Conservation (phyloP, 2,888 invertebrate genomes). For the Agrotis puta region DNA sequence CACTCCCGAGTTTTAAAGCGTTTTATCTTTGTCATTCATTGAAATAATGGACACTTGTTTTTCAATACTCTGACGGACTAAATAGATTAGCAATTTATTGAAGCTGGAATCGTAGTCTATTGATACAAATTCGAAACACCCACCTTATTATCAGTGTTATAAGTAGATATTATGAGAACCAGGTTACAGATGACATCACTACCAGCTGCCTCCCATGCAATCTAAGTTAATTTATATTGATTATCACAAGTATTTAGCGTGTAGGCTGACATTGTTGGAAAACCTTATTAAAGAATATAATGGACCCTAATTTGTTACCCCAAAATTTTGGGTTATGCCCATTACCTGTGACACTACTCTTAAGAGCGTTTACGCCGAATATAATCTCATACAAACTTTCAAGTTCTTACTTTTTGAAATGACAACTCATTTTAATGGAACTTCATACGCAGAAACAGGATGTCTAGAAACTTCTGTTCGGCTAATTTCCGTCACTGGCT, state of each 20-base stretch:
- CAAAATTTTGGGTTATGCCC: conserved; percentile 19
- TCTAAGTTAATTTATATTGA: conserved; percentile 23
- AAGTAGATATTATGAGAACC: conserved; percentile 27
- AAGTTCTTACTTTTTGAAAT: too few relatives aligned
- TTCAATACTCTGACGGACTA: too few relatives aligned
- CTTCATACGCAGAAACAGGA: too few relatives aligned
- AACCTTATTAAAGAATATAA: conserved; percentile 29
- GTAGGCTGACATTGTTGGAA: conserved; percentile 32
- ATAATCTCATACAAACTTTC: too few relatives aligned
- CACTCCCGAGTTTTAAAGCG: too few relatives aligned
- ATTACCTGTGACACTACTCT: conserved; percentile 35
- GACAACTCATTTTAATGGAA: too few relatives aligned
- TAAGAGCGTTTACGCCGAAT: too few relatives aligned
- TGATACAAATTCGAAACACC: not conserved
- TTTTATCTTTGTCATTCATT: too few relatives aligned
- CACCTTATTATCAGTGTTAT: not conserved
- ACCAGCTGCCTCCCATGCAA: conserved; percentile 16
- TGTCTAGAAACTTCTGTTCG: too few relatives aligned
- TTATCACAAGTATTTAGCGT: conserved; percentile 21
- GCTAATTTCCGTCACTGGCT: too few relatives aligned
- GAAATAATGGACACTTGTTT: too few relatives aligned
- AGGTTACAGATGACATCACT: conserved; percentile 37
- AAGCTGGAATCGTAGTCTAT: not conserved
- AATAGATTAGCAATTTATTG: too few relatives aligned
- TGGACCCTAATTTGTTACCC: conserved; percentile 45